These are phyloP conservation scores for Nomada hirtipes DNA, from an alignment of 2,888 invertebrate genomes.

Conservation along the genomic window DNA sequence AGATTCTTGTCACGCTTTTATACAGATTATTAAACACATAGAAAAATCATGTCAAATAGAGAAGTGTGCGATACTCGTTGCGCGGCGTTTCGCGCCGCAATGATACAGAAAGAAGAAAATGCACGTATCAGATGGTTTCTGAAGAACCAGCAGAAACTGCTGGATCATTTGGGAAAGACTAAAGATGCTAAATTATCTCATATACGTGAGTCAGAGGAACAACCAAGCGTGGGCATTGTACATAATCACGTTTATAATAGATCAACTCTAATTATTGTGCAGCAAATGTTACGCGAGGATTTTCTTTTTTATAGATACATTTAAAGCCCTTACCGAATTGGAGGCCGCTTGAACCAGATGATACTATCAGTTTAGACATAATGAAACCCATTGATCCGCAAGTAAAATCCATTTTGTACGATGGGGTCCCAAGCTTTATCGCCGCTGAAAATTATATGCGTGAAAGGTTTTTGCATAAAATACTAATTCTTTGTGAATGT, in stretches of 20 bases:
- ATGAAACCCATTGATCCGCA: conserved; percentile 78
- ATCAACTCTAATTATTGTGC: neutral
- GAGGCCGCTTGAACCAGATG: conserved; percentile 67
- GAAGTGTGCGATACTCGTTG: conserved; percentile 75
- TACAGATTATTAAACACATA: conserved; percentile 3
- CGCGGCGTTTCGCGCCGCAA: conserved; percentile 75
- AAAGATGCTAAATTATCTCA: conserved; percentile 49
- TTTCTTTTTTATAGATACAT: conserved; percentile 39
- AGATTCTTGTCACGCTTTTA: neutral
- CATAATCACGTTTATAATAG: neutral
- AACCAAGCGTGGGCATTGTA: conserved; percentile 39
- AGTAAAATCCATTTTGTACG: conserved; percentile 72
- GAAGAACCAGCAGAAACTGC: conserved; percentile 75
- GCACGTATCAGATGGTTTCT: conserved; percentile 78
- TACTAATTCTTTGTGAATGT: neutral
- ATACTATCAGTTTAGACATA: conserved; percentile 62
- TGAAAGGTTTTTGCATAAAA: conserved; percentile 71
- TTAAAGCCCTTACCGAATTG: conserved; percentile 63
- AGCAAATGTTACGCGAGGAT: neutral
- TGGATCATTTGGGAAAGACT: conserved; percentile 70
- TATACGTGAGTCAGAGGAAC: conserved; percentile 25
- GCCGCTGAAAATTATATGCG: conserved; percentile 74
- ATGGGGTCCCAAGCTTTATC: conserved; percentile 72
- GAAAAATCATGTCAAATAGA: conserved; percentile 48
- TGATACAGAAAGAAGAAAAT: conserved; percentile 71